phyloP scores from a whole-genome alignment of 2,113 vertebrate genomes.

The Rhinopomastus cyanomelas region DNA sequence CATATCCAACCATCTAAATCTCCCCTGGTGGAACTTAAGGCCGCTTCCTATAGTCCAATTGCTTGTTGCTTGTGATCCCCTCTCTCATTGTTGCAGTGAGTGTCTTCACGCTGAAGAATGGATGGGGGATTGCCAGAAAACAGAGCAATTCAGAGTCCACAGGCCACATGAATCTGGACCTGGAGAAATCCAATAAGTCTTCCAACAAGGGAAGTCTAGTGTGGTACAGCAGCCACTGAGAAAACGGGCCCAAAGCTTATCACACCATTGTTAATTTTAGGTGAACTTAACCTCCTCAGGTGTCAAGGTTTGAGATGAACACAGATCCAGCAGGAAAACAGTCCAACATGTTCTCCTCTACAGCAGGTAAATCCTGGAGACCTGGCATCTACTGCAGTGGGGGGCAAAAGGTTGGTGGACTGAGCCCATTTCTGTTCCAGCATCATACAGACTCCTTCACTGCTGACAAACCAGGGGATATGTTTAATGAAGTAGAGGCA shows the following conservation, averaged over 20 bases:
- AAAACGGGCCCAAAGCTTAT: not conserved
- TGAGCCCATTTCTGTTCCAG: not conserved
- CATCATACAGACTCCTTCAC: conserved; percentile 39
- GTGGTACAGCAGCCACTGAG: not conserved
- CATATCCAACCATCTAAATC: not conserved
- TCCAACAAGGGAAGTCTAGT: not conserved
- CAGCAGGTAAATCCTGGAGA: not conserved
- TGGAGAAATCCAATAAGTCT: not conserved
- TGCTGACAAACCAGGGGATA: conserved; percentile 45
- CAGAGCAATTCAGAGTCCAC: not conserved
- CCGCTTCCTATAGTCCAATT: not conserved
- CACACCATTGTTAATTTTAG: not conserved
- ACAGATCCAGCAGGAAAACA: not conserved
- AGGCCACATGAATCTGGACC: not conserved
- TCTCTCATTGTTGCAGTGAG: not conserved
- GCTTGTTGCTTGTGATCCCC: not conserved
- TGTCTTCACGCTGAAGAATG: not conserved
- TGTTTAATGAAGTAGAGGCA: conserved; percentile 67
- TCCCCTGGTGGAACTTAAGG: not conserved
- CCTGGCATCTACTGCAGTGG: not conserved
- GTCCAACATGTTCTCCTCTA: not conserved
- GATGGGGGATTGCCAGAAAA: not conserved
- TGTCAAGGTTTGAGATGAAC: conserved; percentile 33
- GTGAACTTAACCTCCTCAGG: conserved; percentile 14
- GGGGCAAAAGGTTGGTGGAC: not conserved